A percentile compares a stretch with the other conserved stretches of the same genome.
Conservation (phyloP, 1,140 invertebrate genomes). For the Diuraphis noxia region DNA sequence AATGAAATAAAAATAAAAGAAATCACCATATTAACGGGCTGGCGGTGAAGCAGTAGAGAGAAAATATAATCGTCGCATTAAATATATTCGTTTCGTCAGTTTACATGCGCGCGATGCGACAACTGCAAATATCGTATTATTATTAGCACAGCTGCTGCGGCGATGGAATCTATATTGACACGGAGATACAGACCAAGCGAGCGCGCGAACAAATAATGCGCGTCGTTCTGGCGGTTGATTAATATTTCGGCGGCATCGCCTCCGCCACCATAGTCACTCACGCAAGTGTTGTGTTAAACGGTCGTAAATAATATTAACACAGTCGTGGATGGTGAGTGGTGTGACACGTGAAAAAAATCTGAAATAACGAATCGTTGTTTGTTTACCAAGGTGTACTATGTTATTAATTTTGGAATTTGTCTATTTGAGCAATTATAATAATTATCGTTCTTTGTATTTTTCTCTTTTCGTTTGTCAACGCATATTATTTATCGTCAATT, state of each 20-base stretch:
- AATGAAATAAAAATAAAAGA: not conserved
- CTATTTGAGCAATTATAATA: not conserved
- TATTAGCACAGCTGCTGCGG: slow-evolving; percentile 33
- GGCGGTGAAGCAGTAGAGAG: not conserved
- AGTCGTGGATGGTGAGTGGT: slow-evolving; percentile 7
- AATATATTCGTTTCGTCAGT: not conserved
- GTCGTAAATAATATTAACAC: slow-evolving; percentile 45
- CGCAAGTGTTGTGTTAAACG: slow-evolving; percentile 26
- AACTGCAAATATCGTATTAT: slow-evolving; percentile 18
- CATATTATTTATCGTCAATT: slow-evolving; percentile 14
- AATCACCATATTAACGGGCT: not conserved
- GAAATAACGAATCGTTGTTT: slow-evolving; percentile 6
- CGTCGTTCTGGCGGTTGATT: slow-evolving; percentile 22
- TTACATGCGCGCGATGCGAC: not conserved
- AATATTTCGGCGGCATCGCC: slow-evolving; percentile 29
- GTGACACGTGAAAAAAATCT: slow-evolving; percentile 48
- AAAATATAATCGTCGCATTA: not conserved
- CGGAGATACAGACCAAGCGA: no score
- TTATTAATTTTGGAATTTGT: slow-evolving; percentile 29
- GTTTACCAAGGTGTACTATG: slow-evolving; percentile 15
- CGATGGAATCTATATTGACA: slow-evolving; percentile 28
- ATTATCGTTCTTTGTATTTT: not conserved
- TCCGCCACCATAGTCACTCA: not conserved
- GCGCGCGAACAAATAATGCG: slow-evolving; percentile 17
- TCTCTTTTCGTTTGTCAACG: not conserved